Evolutionary conservation across 92 coral and sea anemone genomes (phyloP), one percentile per base, ranked within the genome.

Genomic region (Meandrina meandrites): DNA sequence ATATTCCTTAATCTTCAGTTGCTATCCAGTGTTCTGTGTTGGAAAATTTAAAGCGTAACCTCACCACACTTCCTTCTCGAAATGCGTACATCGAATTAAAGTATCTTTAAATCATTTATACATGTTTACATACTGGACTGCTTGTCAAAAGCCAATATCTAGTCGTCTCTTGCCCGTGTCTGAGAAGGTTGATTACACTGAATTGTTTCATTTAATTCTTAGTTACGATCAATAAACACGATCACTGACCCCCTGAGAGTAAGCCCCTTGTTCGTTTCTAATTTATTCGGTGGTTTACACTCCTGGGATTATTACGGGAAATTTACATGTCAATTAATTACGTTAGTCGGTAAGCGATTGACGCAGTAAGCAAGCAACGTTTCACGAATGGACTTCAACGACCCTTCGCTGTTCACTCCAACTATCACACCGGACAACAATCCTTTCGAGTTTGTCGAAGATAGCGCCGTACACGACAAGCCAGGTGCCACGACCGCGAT

Each of bases 311-410:
- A 73, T 40, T 5, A 37, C 9, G 78, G 28, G 37, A 73, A 73
- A 68, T 68, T 83, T 83, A 83, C 87, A 83, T 83, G 71, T 72
- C 32, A 71, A 82, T 83, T 80, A n/a, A 66, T 66, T 48, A 57
- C 80, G 80, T 54, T 56, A 35, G 72, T 72, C 3, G 35, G 17
- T 19, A 73, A 35, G 51, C 51, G 48, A 37, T 73, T 73, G 78
- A 73, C 78, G 78, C 78, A 35, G 78, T 11, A 36, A 73, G 78
- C 30, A 36, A 10, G 48, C 78, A 34, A 73, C 37, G 47, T 35
- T 5, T 35, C 17, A 27, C 71, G 47, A 7, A 78, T 76, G 82
- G 64, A 76, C 22, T n/a, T 47, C 22, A 48, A 64, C 62, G 47
- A 64, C 27, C 15, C 76, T 17, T 19, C 77, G 3, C n/a, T 60